Evolutionary conservation across 2,888 invertebrate genomes (phyloP).

Genomic region (Dryobota labecula): DNA sequence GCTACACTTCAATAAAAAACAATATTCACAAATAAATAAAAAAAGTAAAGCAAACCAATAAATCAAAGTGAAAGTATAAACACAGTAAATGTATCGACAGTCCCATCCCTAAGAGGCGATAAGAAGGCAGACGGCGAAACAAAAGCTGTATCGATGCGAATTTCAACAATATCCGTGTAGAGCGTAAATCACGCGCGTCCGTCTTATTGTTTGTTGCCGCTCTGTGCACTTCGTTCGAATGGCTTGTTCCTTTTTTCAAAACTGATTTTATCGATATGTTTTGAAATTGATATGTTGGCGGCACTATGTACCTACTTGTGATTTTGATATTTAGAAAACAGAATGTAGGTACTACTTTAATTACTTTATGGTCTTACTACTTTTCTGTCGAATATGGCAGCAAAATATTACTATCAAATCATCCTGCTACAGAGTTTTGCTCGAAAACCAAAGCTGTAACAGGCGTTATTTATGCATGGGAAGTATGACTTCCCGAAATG

Average conservation of each 20-base stretch:
- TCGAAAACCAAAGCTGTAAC: background rate
- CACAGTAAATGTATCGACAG: slow-evolving; percentile 53
- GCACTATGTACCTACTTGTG: slow-evolving; percentile 42
- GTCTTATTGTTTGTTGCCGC: slow-evolving; percentile 69
- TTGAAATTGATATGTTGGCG: slow-evolving; percentile 46
- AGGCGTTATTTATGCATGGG: background rate
- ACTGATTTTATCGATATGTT: slow-evolving; percentile 66
- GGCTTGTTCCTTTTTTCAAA: slow-evolving; percentile 61
- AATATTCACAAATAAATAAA: slow-evolving; percentile 8
- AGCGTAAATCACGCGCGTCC: slow-evolving; percentile 67
- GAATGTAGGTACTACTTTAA: background rate
- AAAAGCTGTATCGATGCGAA: slow-evolving; percentile 69
- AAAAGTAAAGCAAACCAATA: slow-evolving; percentile 31
- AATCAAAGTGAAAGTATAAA: slow-evolving; percentile 53
- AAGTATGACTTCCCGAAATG: background rate
- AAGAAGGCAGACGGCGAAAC: slow-evolving; percentile 67
- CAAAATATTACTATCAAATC: background rate
- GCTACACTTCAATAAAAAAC: background rate
- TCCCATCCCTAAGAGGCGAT: slow-evolving; percentile 66
- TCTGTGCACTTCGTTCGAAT: slow-evolving; percentile 58
- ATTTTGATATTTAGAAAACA: slow-evolving; percentile 10
- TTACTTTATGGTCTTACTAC: background rate
- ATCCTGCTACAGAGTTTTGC: too few species aligned
- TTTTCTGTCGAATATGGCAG: background rate
- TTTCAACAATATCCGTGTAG: slow-evolving; percentile 67